These are phyloP conservation scores for Lepidocolaptes lacrymiger DNA, from an alignment of 2,797 vertebrate genomes.

Conservation along the genomic window DNA sequence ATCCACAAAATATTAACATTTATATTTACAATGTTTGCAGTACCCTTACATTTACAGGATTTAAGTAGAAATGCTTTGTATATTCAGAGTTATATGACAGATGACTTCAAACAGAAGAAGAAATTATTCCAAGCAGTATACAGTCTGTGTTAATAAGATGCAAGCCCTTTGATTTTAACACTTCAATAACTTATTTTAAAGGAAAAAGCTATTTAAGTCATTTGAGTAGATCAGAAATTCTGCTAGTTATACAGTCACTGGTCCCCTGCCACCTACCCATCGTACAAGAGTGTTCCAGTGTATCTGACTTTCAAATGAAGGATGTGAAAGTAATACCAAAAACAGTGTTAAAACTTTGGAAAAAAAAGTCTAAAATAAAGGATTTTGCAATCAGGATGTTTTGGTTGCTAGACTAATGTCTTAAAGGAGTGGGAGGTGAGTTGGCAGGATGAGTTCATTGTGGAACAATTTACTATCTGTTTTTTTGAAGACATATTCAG, in stretches of 20 bases:
- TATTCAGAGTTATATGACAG: not conserved
- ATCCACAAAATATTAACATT: not conserved
- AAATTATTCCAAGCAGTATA: not conserved
- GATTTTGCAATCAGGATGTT: not conserved
- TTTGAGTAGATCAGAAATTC: conserved; percentile 25
- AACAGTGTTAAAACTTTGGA: not conserved
- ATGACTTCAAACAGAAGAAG: not conserved
- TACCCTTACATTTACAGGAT: not conserved
- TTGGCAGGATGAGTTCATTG: not conserved
- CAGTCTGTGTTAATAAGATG: not conserved
- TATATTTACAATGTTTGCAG: not conserved
- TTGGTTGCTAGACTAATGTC: not conserved
- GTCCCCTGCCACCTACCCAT: not conserved
- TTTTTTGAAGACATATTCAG: not conserved
- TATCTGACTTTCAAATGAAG: conserved; percentile 23
- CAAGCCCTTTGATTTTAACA: conserved; percentile 11
- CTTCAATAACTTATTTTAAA: not conserved
- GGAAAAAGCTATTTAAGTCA: not conserved
- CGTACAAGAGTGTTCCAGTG: not conserved
- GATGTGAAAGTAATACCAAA: conserved; percentile 25
- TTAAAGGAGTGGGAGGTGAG: not conserved
- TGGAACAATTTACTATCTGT: not conserved
- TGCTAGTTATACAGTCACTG: not conserved
- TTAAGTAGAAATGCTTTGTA: not conserved
- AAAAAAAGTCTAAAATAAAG: not conserved